These are phyloP conservation scores for Yponomeuta plumbellus DNA, from an alignment of 2,888 invertebrate species.

Conservation along the genomic window DNA sequence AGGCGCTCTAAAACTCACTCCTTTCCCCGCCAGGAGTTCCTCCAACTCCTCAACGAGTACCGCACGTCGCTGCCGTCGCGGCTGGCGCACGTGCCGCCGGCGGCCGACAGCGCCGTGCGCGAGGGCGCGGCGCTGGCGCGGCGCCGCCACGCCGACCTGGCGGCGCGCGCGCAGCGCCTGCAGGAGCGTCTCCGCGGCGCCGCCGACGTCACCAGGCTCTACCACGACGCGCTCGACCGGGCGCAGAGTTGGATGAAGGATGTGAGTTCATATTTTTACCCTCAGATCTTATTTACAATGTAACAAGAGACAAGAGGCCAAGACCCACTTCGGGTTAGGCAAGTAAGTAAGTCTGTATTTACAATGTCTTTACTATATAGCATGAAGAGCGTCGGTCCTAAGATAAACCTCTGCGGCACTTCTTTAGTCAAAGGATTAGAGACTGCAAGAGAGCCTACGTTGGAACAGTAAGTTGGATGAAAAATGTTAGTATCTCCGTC, in stretches of 20 bases:
- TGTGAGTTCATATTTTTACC: conserved; percentile 52
- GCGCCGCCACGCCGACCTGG: conserved; percentile 87
- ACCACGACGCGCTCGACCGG: conserved; percentile 88
- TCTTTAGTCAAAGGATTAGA: conserved; percentile 89
- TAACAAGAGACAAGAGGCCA: too few relatives aligned
- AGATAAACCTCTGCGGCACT: too few relatives aligned
- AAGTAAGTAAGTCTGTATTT: too few relatives aligned
- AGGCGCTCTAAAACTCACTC: neutral
- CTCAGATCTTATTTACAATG: too few relatives aligned
- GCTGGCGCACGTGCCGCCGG: conserved; percentile 84
- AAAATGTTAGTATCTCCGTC: too few relatives aligned
- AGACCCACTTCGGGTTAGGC: too few relatives aligned
- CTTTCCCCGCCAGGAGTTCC: conserved; percentile 79
- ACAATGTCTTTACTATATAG: too few relatives aligned
- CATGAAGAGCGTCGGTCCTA: too few relatives aligned
- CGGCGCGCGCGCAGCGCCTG: conserved; percentile 87
- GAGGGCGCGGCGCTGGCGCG: conserved; percentile 87
- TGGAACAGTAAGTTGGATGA: too few relatives aligned
- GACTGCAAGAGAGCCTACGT: conserved; percentile 87
- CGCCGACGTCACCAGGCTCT: conserved; percentile 76
- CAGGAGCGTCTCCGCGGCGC: conserved; percentile 89
- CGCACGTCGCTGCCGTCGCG: conserved; percentile 89
- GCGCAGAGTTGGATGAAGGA: conserved; percentile 87
- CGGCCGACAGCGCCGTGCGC: conserved; percentile 83
- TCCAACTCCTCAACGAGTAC: conserved; percentile 89